Percentiles rank a stretch among this genome's conserved stretches.
Evolutionary conservation across 2,888 invertebrate genomes (phyloP).

Genomic region (Petrolisthes manimaculis): DNA sequence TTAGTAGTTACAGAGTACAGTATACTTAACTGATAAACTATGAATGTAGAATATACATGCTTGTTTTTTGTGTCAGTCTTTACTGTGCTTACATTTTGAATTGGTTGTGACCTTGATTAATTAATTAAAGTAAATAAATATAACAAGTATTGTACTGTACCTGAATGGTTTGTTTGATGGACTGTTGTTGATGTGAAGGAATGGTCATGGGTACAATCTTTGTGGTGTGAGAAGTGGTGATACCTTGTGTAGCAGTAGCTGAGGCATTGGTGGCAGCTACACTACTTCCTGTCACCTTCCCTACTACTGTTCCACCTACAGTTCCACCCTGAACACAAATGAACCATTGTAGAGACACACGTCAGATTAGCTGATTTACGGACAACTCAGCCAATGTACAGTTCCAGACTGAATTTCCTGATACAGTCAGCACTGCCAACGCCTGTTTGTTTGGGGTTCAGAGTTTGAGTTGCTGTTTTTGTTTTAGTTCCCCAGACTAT

Average conservation of each 20-base stretch:
- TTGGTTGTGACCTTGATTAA: background rate
- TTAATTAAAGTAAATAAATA: constrained; percentile 69
- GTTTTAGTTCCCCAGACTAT: too few species aligned
- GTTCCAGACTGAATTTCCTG: too few species aligned
- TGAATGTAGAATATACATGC: background rate
- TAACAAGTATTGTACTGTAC: constrained; percentile 18
- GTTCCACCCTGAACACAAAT: constrained; percentile 43
- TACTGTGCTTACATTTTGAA: background rate
- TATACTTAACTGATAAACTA: background rate
- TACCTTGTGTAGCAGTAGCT: constrained; percentile 38
- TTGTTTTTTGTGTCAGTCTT: background rate
- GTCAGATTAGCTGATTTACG: background rate
- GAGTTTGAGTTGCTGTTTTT: too few species aligned
- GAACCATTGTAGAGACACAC: background rate
- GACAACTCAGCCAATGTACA: background rate
- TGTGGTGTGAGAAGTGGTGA: constrained; percentile 55
- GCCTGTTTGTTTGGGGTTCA: too few species aligned
- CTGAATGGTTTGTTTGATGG: constrained; percentile 64
- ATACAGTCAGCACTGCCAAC: too few species aligned
- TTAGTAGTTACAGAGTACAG: too few species aligned
- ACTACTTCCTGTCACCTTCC: constrained; percentile 49
- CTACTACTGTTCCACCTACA: constrained; percentile 57
- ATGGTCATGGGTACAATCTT: constrained; percentile 62
- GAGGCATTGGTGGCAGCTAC: constrained; percentile 44
- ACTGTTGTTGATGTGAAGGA: constrained; percentile 59